A percentile compares a stretch with the other conserved stretches of the same genome.
Conservation (phyloP, 2,888 invertebrate genomes). For the Synergus gifuensis region DNA sequence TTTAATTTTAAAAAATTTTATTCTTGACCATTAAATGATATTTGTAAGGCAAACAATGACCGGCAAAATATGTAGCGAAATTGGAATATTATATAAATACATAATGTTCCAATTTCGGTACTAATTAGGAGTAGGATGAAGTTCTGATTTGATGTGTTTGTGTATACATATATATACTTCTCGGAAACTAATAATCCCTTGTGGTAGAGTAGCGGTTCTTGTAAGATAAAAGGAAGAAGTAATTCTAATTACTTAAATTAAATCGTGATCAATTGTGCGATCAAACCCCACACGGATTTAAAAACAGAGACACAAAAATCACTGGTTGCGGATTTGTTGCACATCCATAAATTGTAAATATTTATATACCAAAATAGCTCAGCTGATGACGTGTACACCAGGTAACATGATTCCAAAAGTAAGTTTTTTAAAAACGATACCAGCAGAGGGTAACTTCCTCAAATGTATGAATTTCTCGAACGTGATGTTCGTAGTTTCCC, state of each 20-base stretch:
- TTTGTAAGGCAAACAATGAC: not conserved
- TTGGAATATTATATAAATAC: not conserved
- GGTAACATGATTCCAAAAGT: not conserved
- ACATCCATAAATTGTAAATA: not conserved
- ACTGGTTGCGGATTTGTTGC: not conserved
- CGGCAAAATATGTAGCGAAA: not conserved
- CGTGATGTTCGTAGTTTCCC: conserved; percentile 58
- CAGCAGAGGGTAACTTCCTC: not conserved
- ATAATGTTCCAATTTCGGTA: too few species aligned
- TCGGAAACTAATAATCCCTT: conserved; percentile 21
- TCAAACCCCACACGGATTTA: not conserved
- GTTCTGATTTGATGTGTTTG: too few species aligned
- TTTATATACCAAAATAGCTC: not conserved
- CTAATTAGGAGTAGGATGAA: too few species aligned
- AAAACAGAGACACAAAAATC: not conserved
- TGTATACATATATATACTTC: too few species aligned
- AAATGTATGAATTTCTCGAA: conserved; percentile 48
- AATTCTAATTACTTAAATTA: conserved; percentile 27
- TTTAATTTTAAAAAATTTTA: too few species aligned
- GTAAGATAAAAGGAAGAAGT: not conserved
- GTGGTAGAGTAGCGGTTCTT: not conserved
- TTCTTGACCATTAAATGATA: not conserved
- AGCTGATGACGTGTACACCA: not conserved
- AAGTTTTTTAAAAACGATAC: conserved; percentile 7
- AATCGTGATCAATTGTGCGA: conserved; percentile 8